A percentile compares a stretch with the other conserved stretches of the same genome.
Evolutionary conservation across 2,888 invertebrate species (phyloP).

Genomic region (Drosophila stalkeri): DNA sequence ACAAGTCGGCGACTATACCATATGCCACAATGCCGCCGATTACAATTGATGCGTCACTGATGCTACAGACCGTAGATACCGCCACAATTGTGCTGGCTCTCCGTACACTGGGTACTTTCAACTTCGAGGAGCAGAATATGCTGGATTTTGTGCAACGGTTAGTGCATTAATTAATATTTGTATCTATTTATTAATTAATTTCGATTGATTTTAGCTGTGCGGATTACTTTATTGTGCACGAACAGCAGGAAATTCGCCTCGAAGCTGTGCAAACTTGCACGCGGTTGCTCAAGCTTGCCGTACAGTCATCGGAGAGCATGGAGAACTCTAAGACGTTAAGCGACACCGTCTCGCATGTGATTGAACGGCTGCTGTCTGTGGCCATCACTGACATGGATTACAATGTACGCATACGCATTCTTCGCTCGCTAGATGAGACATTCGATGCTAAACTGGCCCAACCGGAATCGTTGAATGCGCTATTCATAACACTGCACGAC

Average conservation of each 20-base stretch:
- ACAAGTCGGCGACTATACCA: constrained; percentile 91
- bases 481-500: constrained; percentile 98
- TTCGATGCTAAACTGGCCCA: constrained; percentile 98
- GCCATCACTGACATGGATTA: constrained; percentile 98
- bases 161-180: not conserved
- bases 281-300: constrained; percentile 93
- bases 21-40: constrained; percentile 86
- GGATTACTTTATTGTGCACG: constrained; percentile 95
- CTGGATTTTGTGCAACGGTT: constrained; percentile 93
- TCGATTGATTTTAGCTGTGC: constrained; percentile 88
- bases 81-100: constrained; percentile 95
- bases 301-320: constrained; percentile 87
- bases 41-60: constrained; percentile 79
- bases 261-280: constrained; percentile 98
- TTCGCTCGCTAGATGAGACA: constrained; percentile 94
- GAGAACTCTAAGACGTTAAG: constrained; percentile 93
- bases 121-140: constrained; percentile 96
- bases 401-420: constrained; percentile 96
- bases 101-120: constrained; percentile 94
- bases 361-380: constrained; percentile 95
- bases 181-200: not conserved
- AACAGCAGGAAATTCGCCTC: constrained; percentile 95
- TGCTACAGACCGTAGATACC: constrained; percentile 88
- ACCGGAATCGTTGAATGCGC: constrained; percentile 96
- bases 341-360: constrained; percentile 94